Evolutionary conservation across 2,797 vertebrate genomes (phyloP).

Genomic region (Anabacerthia variegaticeps): DNA sequence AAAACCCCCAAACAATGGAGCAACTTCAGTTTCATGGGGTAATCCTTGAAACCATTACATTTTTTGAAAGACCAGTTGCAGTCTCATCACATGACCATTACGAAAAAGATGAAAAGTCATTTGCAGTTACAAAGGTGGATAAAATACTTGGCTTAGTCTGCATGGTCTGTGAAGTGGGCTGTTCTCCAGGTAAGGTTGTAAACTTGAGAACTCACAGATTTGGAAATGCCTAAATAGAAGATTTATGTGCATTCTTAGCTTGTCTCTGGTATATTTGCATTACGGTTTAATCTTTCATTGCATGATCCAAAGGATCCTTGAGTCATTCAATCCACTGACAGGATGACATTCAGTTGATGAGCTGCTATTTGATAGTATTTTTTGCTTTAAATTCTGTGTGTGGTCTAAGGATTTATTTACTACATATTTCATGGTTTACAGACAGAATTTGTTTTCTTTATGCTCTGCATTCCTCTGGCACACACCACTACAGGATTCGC

Average conservation of each 20-base stretch:
- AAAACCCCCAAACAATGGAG: not conserved
- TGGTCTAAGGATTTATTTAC: slow-evolving; percentile 43
- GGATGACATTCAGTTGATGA: slow-evolving; percentile 25
- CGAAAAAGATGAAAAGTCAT: not conserved
- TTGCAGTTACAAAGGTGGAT: not conserved
- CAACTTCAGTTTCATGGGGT: not conserved
- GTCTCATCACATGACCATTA: not conserved
- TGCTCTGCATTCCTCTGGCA: slow-evolving; percentile 33
- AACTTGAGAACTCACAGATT: slow-evolving; percentile 46
- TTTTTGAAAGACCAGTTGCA: not conserved
- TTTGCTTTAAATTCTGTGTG: slow-evolving; percentile 16
- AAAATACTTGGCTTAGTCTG: slow-evolving; percentile 13
- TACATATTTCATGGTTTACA: slow-evolving; percentile 9
- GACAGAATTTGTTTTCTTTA: slow-evolving; percentile 30
- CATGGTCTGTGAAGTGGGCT: not conserved
- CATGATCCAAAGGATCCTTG: slow-evolving; percentile 26
- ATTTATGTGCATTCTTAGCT: slow-evolving; percentile 40
- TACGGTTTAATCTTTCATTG: slow-evolving; percentile 3
- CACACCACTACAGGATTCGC: not conserved
- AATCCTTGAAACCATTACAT: not conserved
- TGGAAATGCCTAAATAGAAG: slow-evolving; percentile 35
- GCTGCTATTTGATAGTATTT: slow-evolving; percentile 45
- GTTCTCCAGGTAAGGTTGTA: slow-evolving; percentile 35
- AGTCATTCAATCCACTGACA: slow-evolving; percentile 24
- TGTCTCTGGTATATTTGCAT: not conserved